Evolutionary conservation across 2,888 invertebrate genomes (phyloP), one percentile per base, ranked within the genome.

Genomic region (Scrobipalpa costella): DNA sequence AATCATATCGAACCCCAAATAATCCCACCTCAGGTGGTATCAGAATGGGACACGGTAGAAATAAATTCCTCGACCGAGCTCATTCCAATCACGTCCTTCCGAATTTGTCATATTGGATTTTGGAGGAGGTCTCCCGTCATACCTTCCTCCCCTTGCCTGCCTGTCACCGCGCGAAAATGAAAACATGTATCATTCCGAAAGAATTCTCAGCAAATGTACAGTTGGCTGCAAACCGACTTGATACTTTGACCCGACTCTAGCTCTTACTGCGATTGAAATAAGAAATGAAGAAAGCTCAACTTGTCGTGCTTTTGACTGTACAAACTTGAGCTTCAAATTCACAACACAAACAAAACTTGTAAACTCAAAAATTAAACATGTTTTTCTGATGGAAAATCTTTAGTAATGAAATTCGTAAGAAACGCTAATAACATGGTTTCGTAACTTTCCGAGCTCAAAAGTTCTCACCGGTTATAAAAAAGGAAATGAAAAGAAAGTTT

Each of bases 61-160:
- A 88, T 84, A 88, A 85, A 89, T 86, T 85, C 82, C 67, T 66
- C 67, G 76, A 76, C 80, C 78, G 72, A 80, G 81, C 79, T 85
- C 84, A 91, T 90, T 90, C 90, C 85, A 86, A 88, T 89, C 90
- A 91, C 90, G 90, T 90, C 84, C 82, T 84, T 81, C 84, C 86
- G 86, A 91, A 91, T 90, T 91, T 91, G 90, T 90, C 90, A 91
- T 91, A 91, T 91, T 91, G 90, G 90, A 91, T 90, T 90, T 90
- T 84, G 83, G 78, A 84, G 77, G 84, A 80, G 78, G 77, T 74
- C 79, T 81, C 84, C 85, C 84, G 79, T 86, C 88, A 89, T 85
- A 84, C 86, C 80, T 84, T 82, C 78, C 81, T 85, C 81, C 75
- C 68, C 65, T 79, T 85, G 81, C 75, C 68, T 64, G 79, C 81